phyloP scores from a whole-genome alignment of 2,797 vertebrate species.

The Heliangelus exortis region DNA sequence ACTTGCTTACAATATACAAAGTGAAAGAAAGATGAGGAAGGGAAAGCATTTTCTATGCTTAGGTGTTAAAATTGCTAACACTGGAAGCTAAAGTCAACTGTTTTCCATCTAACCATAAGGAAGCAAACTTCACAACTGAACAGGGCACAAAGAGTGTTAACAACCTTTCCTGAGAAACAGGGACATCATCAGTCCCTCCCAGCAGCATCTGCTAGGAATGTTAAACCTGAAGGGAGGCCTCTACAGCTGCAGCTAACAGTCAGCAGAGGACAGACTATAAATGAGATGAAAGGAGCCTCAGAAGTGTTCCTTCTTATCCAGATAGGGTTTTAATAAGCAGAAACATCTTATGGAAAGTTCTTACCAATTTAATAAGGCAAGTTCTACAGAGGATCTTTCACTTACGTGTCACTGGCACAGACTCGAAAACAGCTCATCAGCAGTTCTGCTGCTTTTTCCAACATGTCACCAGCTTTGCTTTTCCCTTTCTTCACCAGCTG shows the following conservation, averaged over 20 bases:
- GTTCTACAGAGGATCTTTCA: not conserved
- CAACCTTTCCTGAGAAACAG: not conserved
- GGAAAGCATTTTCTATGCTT: not conserved
- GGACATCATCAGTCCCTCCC: not conserved
- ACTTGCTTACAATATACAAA: not conserved
- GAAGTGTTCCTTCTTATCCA: not conserved
- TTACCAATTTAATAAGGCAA: not conserved
- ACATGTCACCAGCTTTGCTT: conserved; percentile 92
- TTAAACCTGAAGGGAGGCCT: not conserved
- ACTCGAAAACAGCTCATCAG: conserved; percentile 98
- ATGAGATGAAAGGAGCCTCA: not conserved
- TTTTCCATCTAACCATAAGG: not conserved
- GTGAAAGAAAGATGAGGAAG: not conserved
- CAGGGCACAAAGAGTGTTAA: not conserved
- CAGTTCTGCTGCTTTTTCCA: conserved; percentile 95
- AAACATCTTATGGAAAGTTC: not conserved
- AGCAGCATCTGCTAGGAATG: not conserved
- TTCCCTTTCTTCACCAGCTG: conserved; percentile 92
- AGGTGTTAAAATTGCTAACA: not conserved
- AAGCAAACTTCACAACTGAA: not conserved
- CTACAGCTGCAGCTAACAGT: not conserved
- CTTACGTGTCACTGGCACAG: conserved; percentile 98
- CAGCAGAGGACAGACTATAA: not conserved
- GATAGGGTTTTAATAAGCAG: not conserved
- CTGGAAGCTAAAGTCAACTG: not conserved